Evolutionary conservation across 2,797 vertebrate genomes (phyloP), one percentile per base, ranked within the genome.

Genomic region (Gymnothorax reevesii): DNA sequence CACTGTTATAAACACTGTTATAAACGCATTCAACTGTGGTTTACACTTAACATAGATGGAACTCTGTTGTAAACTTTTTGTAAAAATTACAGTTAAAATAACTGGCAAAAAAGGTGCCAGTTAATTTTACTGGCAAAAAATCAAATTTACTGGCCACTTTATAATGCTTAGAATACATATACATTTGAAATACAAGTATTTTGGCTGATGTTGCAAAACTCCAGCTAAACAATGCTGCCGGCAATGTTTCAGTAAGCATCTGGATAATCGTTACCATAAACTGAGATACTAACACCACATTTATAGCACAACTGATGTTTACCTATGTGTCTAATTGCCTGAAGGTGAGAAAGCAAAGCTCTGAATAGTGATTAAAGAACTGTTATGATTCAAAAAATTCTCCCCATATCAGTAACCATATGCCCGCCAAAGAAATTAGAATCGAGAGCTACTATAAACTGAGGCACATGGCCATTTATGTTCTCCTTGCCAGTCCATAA

Each of bases 181-280:
- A 64, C 60, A 64, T 62, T 25, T n/a, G 64, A n/a, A 25, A n/a
- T 69, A 69, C 7, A 22, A n/a, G 64, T 69, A 3, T 73, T 73
- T 73, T 73, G 69, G 69, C 69, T 73, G 69, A 27, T 73, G 69
- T 33, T 73, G 69, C 69, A 73, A 73, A 73, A n/a, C 25, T 71
- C 66, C 66, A 71, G 10, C 69, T 73, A 33, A 42, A 33, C 27
- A 42, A 42, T 73, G 27, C 25, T 73, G 27, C 42, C 69, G 10
- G 33, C 2, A 42, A 42, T 73, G 25, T 73, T 73, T 73, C 69
- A 33, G 64, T 25, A 3, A 69, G 62, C 22, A n/a, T 73, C 13
- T 7, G 9, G 12, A 12, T 73, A 17, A 62, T 17, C 17, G 15
- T 17, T 17, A 62, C 10, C 33, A 25, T 73, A 33, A 33, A 42